phyloP scores from a whole-genome alignment of 2,113 vertebrate species.

The Progne subis region DNA sequence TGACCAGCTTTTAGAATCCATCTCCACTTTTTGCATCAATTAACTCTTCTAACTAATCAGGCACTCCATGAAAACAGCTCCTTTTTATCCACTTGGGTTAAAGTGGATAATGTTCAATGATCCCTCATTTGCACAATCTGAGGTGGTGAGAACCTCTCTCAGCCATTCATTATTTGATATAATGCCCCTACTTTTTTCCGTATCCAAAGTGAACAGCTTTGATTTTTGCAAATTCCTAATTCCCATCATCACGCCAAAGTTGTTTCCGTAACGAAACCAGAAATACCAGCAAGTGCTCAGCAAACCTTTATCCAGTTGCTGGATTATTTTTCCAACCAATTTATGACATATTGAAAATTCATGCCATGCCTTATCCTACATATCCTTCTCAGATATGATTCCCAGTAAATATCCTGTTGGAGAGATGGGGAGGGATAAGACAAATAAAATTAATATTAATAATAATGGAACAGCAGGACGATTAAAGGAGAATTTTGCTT shows the following conservation, averaged over 20 bases:
- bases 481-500: not conserved
- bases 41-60: not conserved
- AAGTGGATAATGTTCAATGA: not conserved
- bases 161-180: not conserved
- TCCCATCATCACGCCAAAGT: not conserved
- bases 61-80: not conserved
- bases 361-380: fast-evolving
- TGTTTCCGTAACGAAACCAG: not conserved
- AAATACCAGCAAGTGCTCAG: not conserved
- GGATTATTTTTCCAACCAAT: not conserved
- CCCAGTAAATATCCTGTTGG: not conserved
- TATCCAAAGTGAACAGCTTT: not conserved
- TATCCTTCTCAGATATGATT: not conserved
- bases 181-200: not conserved
- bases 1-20: not conserved
- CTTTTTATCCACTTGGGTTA: not conserved
- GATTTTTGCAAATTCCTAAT: not conserved
- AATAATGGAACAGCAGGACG: not conserved
- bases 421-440: not conserved
- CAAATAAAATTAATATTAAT: not conserved
- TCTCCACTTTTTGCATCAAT: not conserved
- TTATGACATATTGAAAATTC: not conserved
- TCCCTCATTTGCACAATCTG: not conserved
- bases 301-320: not conserved
- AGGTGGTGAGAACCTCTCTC: not conserved